These are phyloP conservation scores for Axinella damicornis DNA, from an alignment of 37 sponge, comb jelly and placozoan genomes.

Conservation along the genomic window DNA sequence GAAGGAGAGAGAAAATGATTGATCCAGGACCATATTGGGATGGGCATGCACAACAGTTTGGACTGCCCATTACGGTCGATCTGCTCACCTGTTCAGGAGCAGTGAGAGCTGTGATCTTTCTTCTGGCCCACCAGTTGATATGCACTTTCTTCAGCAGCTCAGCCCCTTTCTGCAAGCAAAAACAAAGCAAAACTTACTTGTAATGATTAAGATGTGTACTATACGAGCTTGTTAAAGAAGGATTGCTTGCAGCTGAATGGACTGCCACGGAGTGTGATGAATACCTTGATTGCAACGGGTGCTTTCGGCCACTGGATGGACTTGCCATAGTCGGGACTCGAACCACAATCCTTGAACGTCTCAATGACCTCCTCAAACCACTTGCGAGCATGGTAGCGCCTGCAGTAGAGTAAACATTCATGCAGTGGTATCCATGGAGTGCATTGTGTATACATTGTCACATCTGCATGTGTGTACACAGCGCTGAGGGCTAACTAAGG, in stretches of 20 bases:
- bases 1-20: not conserved
- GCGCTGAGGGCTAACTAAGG: no score
- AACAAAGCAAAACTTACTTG: no score
- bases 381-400: conserved; percentile 26
- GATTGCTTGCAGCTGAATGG: no score
- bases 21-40: no score
- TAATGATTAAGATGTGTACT: no score
- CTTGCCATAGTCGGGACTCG: conserved; percentile 40
- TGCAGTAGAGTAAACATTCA: not conserved
- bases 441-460: no score
- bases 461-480: no score
- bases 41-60: no score
- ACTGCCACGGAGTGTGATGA: not conserved
- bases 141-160: conserved; percentile 44
- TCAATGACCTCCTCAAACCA: conserved; percentile 54
- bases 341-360: conserved; percentile 38
- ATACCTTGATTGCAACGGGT: conserved; percentile 50
- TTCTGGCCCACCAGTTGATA: conserved; percentile 67
- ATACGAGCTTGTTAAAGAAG: no score
- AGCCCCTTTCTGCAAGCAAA: conserved; percentile 28
- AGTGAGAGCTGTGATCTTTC: conserved; percentile 20
- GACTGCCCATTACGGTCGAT: no score
- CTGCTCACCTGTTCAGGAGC: conserved; percentile 46
- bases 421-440: no score
- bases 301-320: conserved; percentile 59